phyloP scores from a whole-genome alignment of 1,140 invertebrate species.

The Vollenhovia emeryi region DNA sequence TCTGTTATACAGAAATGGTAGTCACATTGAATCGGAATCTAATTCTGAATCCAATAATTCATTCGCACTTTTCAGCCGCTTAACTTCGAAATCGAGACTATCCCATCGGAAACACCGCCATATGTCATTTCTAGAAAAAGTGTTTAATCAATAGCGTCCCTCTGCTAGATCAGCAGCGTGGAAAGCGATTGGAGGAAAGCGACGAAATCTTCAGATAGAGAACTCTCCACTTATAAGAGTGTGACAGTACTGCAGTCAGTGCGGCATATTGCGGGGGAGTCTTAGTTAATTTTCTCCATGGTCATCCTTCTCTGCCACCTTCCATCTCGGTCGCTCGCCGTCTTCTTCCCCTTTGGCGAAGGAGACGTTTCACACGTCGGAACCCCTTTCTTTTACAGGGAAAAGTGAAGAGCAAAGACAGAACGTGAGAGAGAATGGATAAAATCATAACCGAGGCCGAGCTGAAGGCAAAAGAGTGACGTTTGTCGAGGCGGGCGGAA shows the following conservation, averaged over 20 bases:
- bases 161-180: slow-evolving; percentile 10
- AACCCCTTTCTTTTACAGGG: slow-evolving; percentile 14
- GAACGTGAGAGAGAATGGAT: slow-evolving; percentile 14
- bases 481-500: not conserved
- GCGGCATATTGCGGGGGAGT: slow-evolving; percentile 79
- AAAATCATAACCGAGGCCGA: slow-evolving; percentile 24
- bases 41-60: not conserved
- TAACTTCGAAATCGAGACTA: not conserved
- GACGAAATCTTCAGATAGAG: slow-evolving; percentile 6
- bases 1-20: not conserved
- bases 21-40: not conserved
- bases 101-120: not conserved
- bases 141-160: slow-evolving; percentile 11
- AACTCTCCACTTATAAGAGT: not conserved
- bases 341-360: slow-evolving; percentile 35
- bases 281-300: slow-evolving; percentile 78
- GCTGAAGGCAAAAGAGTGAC: not conserved
- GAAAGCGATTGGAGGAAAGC: not conserved
- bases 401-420: slow-evolving; percentile 17
- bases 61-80: not conserved
- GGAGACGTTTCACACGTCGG: slow-evolving; percentile 18
- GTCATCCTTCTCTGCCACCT: slow-evolving; percentile 14
- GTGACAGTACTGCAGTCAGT: slow-evolving; percentile 65
- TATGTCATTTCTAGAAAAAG: not conserved
- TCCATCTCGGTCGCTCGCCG: slow-evolving; percentile 34